Evolutionary conservation across 2,797 vertebrate species (phyloP).

Genomic region (Spinus pinus): DNA sequence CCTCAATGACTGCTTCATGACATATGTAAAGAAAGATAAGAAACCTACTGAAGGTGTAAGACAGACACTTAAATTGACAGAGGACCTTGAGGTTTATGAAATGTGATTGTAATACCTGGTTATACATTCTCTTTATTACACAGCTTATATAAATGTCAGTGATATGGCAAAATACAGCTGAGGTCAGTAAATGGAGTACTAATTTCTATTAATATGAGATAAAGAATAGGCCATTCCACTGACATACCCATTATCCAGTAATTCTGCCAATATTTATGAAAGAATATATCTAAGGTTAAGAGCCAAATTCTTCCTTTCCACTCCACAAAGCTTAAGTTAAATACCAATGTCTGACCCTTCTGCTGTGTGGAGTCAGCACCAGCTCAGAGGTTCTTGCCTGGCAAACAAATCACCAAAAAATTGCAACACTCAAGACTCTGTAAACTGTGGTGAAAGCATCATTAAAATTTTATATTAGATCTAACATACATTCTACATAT

Average conservation of each 20-base stretch:
- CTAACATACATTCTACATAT: background rate
- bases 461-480: background rate
- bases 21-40: background rate
- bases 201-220: background rate
- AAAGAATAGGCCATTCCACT: background rate
- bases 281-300: background rate
- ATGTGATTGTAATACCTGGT: background rate
- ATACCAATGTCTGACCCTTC: background rate
- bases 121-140: background rate
- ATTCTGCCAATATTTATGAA: background rate
- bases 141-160: background rate
- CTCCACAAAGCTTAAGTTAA: background rate
- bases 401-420: background rate
- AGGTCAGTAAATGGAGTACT: background rate
- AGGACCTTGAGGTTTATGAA: background rate
- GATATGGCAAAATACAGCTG: background rate
- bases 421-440: background rate
- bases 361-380: background rate
- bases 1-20: background rate
- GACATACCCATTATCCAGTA: background rate
- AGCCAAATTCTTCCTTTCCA: background rate
- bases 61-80: background rate
- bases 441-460: background rate
- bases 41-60: background rate
- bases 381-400: background rate